Evolutionary conservation across 1,140 invertebrate genomes (phyloP), one percentile per base, ranked within the genome.

Genomic region (Drosophila cardini): DNA sequence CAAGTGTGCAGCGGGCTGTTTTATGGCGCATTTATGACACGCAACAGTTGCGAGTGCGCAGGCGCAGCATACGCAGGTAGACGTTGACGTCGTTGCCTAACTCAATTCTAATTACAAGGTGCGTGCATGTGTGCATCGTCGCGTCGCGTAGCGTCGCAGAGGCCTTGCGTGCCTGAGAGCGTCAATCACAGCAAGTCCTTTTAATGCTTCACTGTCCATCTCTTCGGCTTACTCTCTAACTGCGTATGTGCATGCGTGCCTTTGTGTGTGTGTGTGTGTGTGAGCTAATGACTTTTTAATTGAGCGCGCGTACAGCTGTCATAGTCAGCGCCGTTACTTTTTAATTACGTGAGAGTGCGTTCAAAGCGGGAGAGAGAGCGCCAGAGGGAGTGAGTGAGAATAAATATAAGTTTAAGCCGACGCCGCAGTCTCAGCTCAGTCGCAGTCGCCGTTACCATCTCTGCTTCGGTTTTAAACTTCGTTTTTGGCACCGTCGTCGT

Each of bases 231-330:
- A 2, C 70, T 60, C 55, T 68, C 46, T 43, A 34, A 53, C 53
- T 43, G 16, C 16, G 15, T 72, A 30, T 8, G n/a, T 65, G 43
- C 42, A 15, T 61, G 18, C 38, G 40, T 50, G 46, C 43, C 21
- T 40, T 38, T 55, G 40, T 56, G 13, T 15, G n/a, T 38, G 9
- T 63, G 42, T 76, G 30, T 72, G 77, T 56, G 64, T 61, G 55
- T 45, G 76, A 79, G 83, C 83, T 87, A 87, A 87, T 87, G 83
- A 87, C 83, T 87, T 87, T 87, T 87, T 87, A 87, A 87, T 87
- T 87, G 83, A 83, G 84, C 84, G 65, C 79, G 68, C 79, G 68
- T 89, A 80, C 84, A 87, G 76, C 84, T 87, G 84, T 77, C 83
- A 73, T 81, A 70, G 62, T 43, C 79, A 80, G 76, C 84, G 84